Base-by-base conservation (phyloP, 1,140 invertebrate species). In the Anagrus nilaparvatae region DNA sequence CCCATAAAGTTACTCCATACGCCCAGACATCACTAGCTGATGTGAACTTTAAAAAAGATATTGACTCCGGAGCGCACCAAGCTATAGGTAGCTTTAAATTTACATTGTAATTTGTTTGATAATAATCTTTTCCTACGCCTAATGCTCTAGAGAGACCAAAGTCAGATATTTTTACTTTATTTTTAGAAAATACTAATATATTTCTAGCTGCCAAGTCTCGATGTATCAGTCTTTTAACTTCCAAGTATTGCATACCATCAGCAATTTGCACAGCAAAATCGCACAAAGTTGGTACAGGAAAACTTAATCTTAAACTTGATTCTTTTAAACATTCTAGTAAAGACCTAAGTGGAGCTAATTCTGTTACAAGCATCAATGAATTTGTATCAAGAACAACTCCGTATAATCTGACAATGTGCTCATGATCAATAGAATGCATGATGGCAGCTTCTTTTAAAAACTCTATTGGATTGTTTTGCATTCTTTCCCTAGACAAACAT, bases 91-190 rank as follows among this genome's bases (percentile, higher is more conserved):
- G 69, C 70, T 97, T 97, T 16, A 98, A 74, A 72, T 95, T 96
- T 6, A 96, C 90, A 66, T 93, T 97, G 60, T 97, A 97, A 69
- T 98, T 97, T 2, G 91, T 96, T 67, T 97, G 91, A 61, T 98
- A 99, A 62, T 99, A 99, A 67, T 99, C 94, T 66, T 97, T 97
- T 6, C 93, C 95, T 35, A 95, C 88, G 7, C 94, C 93, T n/a
- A 98, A 63, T 1, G 92, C 91, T 39, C 94, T 72, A 1, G 93
- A 97, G 20, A 99, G 63, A 4, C 95, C 95, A 65, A 98, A 97
- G 65, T 98, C 95, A 7, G 93, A 97, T 25, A 99, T 97, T 73
- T 98, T 98, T 0, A 98, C 91, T 70, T 88, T 91, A 56, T 91
- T 87, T 62, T 94, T 94, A 32, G 84, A 87, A 64, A 96, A 97